Evolutionary conservation across 2,888 invertebrate species (phyloP).

Genomic region (Epiperipatus broadwayi): DNA sequence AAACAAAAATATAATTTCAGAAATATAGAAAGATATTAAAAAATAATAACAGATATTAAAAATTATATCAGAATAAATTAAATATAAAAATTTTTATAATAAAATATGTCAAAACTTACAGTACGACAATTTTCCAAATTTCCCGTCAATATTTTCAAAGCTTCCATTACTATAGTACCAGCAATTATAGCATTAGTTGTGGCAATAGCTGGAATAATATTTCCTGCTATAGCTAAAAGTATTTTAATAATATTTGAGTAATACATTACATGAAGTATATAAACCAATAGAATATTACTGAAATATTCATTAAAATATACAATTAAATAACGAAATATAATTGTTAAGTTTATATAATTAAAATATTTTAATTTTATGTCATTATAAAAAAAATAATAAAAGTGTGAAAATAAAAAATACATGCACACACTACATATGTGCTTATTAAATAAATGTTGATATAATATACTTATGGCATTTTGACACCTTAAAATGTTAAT

Average conservation of each 20-base stretch:
- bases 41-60: no score
- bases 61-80: no score
- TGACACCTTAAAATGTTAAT: no score
- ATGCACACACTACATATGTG: no score
- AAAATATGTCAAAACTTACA: no score
- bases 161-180: slow-evolving; percentile 76
- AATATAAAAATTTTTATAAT: no score
- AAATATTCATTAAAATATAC: slow-evolving; percentile 7
- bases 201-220: slow-evolving; percentile 97
- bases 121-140: no score
- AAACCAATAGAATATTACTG: background rate
- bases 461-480: no score
- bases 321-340: background rate
- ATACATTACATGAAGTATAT: slow-evolving; percentile 6
- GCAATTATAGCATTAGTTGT: slow-evolving; percentile 96
- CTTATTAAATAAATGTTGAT: no score
- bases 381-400: slow-evolving; percentile 8
- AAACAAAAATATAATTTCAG: no score
- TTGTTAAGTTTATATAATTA: background rate
- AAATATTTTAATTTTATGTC: slow-evolving; percentile 6
- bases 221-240: slow-evolving; percentile 79
- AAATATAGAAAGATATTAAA: no score
- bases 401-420: no score
- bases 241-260: slow-evolving; percentile 16
- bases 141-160: slow-evolving; percentile 51